A percentile compares a stretch with the other conserved stretches of the same genome.
These are phyloP conservation scores for Glyphotaelius pellucidus DNA, from an alignment of 2,888 invertebrate species.

Conservation along the genomic window DNA sequence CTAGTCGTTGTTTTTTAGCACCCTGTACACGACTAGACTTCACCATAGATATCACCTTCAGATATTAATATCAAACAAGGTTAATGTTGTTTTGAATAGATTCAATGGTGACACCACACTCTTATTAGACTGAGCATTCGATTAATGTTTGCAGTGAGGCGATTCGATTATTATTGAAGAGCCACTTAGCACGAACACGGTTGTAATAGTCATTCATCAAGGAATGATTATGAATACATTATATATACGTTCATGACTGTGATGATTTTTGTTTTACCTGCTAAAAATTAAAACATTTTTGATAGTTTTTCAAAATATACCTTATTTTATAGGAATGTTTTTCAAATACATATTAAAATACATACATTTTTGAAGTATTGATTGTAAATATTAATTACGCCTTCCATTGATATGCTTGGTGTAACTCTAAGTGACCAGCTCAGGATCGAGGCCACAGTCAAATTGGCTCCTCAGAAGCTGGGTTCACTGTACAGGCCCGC, in stretches of 20 bases:
- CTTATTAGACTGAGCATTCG: not conserved
- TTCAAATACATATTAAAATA: too few relatives aligned
- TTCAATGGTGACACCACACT: not conserved
- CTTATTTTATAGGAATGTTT: too few relatives aligned
- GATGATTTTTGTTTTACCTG: too few relatives aligned
- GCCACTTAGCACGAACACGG: not conserved
- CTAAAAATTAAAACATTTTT: too few relatives aligned
- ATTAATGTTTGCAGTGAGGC: not conserved
- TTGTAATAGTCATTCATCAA: not conserved
- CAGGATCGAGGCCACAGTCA: too few relatives aligned
- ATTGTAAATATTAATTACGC: too few relatives aligned
- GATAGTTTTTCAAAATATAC: too few relatives aligned
- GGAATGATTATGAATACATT: not conserved
- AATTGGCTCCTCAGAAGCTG: too few relatives aligned
- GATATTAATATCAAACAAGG: not conserved
- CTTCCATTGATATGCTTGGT: too few relatives aligned
- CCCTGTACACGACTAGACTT: not conserved
- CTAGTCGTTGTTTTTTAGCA: not conserved
- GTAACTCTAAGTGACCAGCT: too few relatives aligned
- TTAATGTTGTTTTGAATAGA: not conserved
- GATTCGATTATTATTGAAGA: not conserved
- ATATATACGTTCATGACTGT: not conserved
- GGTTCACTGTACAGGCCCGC: too few relatives aligned
- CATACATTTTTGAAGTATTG: too few relatives aligned
- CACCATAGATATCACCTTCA: not conserved